phyloP scores from a whole-genome alignment of 2,113 vertebrate genomes.

The Myrmecobius fasciatus region DNA sequence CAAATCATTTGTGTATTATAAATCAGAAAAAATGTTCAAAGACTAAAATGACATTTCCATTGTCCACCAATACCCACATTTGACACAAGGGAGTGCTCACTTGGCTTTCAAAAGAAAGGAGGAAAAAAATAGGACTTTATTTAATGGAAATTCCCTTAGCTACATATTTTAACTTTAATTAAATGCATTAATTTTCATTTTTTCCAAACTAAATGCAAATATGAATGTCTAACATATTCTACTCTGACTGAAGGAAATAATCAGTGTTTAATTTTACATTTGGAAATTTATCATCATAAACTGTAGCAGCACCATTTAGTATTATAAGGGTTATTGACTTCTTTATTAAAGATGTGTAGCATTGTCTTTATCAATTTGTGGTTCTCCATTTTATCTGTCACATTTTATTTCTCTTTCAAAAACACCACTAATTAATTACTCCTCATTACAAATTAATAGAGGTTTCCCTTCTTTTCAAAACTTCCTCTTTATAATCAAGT shows the following conservation, averaged over 20 bases:
- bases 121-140: not conserved
- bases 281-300: not conserved
- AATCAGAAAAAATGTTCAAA: not conserved
- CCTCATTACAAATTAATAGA: not conserved
- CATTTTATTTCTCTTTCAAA: not conserved
- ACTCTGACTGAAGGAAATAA: not conserved
- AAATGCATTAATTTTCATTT: not conserved
- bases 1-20: not conserved
- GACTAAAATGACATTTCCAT: not conserved
- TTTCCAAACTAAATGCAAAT: not conserved
- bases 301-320: not conserved
- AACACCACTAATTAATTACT: not conserved
- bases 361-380: conserved; percentile 32
- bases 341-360: not conserved
- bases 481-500: not conserved
- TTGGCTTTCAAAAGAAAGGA: not conserved
- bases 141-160: not conserved
- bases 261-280: not conserved
- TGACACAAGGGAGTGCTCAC: not conserved
- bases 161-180: not conserved
- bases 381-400: not conserved
- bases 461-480: not conserved
- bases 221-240: not conserved
- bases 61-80: not conserved
- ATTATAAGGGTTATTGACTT: conserved; percentile 1